These are phyloP conservation scores for Cyphomyrus discorhynchus DNA, from an alignment of 2,113 vertebrate genomes.

Conservation along the genomic window DNA sequence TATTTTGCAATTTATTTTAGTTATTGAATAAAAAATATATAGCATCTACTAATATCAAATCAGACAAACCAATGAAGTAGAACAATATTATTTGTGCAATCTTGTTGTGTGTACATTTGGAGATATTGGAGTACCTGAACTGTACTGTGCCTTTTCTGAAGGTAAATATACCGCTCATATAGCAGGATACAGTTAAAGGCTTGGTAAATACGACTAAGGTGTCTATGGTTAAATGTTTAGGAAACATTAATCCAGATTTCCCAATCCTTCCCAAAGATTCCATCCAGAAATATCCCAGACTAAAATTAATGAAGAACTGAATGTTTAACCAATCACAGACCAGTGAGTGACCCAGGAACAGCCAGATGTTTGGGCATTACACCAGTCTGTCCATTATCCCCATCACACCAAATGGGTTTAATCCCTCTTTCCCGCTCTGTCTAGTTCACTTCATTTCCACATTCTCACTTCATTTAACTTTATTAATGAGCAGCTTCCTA, in stretches of 20 bases:
- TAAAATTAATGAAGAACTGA: slow-evolving; percentile 24
- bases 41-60: not conserved
- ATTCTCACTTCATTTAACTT: slow-evolving; percentile 72
- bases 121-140: not conserved
- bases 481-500: slow-evolving; percentile 65
- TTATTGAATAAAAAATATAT: not conserved
- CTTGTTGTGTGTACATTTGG: not conserved
- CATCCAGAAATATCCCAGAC: not conserved
- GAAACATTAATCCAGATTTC: not conserved
- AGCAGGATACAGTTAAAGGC: not conserved
- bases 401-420: slow-evolving; percentile 57
- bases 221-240: not conserved
- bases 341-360: slow-evolving; percentile 53
- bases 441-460: slow-evolving; percentile 51
- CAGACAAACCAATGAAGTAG: not conserved
- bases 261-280: not conserved
- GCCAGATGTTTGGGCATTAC: slow-evolving; percentile 7
- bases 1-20: not conserved
- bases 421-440: slow-evolving; percentile 37
- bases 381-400: slow-evolving; percentile 37
- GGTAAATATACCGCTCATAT: not conserved
- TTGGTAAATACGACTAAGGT: not conserved
- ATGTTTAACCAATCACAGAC: slow-evolving; percentile 39
- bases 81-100: not conserved
- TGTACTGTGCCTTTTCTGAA: not conserved